Base-by-base conservation (phyloP, 2,113 vertebrate genomes). In the Gymnarchus niloticus region DNA sequence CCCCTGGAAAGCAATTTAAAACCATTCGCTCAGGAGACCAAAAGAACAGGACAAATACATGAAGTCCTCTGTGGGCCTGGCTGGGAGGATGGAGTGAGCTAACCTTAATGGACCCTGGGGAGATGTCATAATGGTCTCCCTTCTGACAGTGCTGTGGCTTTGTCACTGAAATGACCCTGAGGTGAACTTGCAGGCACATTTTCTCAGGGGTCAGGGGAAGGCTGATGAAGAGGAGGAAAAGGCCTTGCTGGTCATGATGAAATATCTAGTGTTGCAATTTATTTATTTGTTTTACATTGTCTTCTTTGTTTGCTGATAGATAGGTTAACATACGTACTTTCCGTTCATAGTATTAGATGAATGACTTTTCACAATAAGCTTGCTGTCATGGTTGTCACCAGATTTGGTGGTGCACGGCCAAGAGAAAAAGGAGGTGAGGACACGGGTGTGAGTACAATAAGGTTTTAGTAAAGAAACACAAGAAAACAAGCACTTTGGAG, bases 101-200 rank as follows among this genome's bases (percentile, higher is more conserved):
- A 56, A 61, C 41, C 41, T 49, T 44, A 28, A 23, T 21, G 56
- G 78, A 21, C 44, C 77, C 48, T 1, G 7, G 56, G 33, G 56
- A 69, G 56, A 49, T 1, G 46, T 19, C 19, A 61, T 86, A 86
- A 86, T 86, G 46, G 69, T 44, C 85, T 81, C 85, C 78, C 56
- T 41, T 41, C 23, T 25, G 85, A 69, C 78, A 82, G 78, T 9
- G 0, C 2, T 57, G 44, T 28, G 46, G n/a, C 56, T 52, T 46
- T 82, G 84, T 81, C 78, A 81, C 59, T 65, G 19, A 65, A 10
- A 85, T 88, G 44, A 10, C 0, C 14, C 87, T 59, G 9, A 56
- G n/a, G 0, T 6, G 49, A 61, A 83, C 1, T 33, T 76, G 69
- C 12, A 0, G 0, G 48, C 3, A 0, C 5, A 33, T 81, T 33